phyloP scores from a whole-genome alignment of 2,797 vertebrate species.

The Pseudomugil gertrudae region DNA sequence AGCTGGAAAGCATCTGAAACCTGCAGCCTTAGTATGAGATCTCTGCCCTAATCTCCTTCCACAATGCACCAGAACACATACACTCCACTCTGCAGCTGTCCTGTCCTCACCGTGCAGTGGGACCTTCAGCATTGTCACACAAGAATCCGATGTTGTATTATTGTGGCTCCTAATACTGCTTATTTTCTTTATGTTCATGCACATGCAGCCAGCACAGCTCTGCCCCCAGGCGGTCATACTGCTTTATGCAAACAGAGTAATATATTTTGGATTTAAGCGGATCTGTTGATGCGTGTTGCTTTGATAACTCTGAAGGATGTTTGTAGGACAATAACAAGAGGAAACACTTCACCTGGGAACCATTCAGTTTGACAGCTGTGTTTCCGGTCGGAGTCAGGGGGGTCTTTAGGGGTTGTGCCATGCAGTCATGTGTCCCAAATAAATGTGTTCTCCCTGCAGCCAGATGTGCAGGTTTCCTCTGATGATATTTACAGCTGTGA shows the following conservation, averaged over 20 bases:
- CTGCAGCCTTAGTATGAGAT: not conserved
- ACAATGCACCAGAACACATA: not conserved
- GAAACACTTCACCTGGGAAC: conserved; percentile 47
- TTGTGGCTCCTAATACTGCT: not conserved
- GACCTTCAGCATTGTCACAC: not conserved
- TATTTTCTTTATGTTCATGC: not conserved
- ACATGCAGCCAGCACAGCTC: not conserved
- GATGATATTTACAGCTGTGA: conserved; percentile 63
- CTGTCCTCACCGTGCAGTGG: not conserved
- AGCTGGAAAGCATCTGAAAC: too few relatives aligned
- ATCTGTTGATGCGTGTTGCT: not conserved
- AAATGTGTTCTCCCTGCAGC: conserved; percentile 46
- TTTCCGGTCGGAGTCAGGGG: conserved; percentile 38
- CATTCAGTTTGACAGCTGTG: conserved; percentile 65
- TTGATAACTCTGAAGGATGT: not conserved
- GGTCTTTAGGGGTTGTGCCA: conserved; percentile 21
- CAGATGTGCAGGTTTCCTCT: conserved; percentile 61
- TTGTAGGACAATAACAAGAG: conserved; percentile 1
- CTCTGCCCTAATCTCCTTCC: not conserved
- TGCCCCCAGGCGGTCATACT: not conserved
- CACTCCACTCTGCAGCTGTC: not conserved
- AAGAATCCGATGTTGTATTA: too few relatives aligned
- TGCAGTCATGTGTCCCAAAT: conserved; percentile 65
- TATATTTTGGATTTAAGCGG: not conserved
- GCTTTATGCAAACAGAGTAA: not conserved